Evolutionary conservation across 2,888 invertebrate genomes (phyloP), one percentile per base, ranked within the genome.

Genomic region (Dorcus parallelipipedus): DNA sequence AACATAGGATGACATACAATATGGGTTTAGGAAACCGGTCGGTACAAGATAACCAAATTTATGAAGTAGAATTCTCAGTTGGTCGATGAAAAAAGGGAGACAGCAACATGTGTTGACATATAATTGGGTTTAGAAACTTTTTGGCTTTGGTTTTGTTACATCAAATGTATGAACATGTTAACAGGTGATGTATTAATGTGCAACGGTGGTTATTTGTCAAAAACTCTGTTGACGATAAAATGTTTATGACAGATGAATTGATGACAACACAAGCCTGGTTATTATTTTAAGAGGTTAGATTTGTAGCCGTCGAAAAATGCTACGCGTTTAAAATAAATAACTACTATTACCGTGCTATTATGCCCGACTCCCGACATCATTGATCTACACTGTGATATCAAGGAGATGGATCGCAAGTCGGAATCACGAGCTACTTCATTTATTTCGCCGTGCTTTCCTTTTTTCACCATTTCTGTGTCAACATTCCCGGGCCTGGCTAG

Each of bases 221-320:
- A 33, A 33, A 33, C 26, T 33, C 26, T 6, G 26, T 45, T 23
- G 45, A 20, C 45, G 45, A 2, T 20, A 60, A 64, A 62, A 58
- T 62, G 61, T 60, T 62, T 60, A 40, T 58, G 64, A 64, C 64
- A 61, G 58, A 33, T 39, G 48, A 58, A 64, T 64, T 62, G 60
- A 64, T 62, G 58, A 55, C 40, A 58, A 62, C 64, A 64, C 52
- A 60, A 42, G 56, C 57, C 52, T 40, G 48, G 59, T 63, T 63
- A 63, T 64, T 64, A 64, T 64, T 63, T 63, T 64, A 64, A 64
- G 61, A 60, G 64, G 56, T 49, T 42, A 51, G 58, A 63, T 64
- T 64, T 64, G 64, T 64, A 61, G 61, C 56, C 56, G 61, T 64
- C 63, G 53, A 58, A 63, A 60, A 60, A 61, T 59, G 49, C 14